Conservation (phyloP, 2,113 vertebrate species). For the Thalassoma bifasciatum region DNA sequence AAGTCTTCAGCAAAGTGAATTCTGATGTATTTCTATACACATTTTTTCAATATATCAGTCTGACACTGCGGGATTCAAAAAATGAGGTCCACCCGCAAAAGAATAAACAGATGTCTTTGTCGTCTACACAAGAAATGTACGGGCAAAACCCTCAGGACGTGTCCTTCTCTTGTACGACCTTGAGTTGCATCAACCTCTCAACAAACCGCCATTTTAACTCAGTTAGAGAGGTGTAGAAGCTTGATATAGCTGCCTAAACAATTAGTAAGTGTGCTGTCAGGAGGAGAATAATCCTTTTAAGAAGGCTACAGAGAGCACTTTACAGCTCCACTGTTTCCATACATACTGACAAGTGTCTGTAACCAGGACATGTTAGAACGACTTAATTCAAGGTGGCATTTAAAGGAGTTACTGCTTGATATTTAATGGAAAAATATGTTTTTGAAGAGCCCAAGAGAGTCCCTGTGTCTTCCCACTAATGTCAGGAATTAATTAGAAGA, state of each 20-base stretch:
- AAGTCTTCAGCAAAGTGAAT: background rate
- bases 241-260: conserved; percentile 61
- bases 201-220: conserved; percentile 59
- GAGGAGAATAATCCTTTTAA: conserved; percentile 73
- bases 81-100: background rate
- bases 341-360: conserved; percentile 51
- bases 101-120: background rate
- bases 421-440: background rate
- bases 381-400: conserved; percentile 65
- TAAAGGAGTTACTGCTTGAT: conserved; percentile 16
- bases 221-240: conserved; percentile 62
- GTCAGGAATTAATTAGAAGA: conserved; percentile 13
- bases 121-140: background rate
- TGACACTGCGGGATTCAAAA: background rate
- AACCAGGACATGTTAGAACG: conserved; percentile 30
- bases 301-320: conserved; percentile 34
- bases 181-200: conserved; percentile 58
- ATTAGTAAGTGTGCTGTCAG: conserved; percentile 59
- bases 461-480: conserved; percentile 18
- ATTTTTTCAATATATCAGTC: background rate
- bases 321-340: conserved; percentile 38
- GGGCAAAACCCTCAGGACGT: conserved; percentile 20
- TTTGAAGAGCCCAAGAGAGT: background rate
- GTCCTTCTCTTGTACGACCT: conserved; percentile 62
- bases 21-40: background rate